These are phyloP conservation scores for Whitmania pigra DNA, from an alignment of 1,140 invertebrate genomes.

Conservation along the genomic window DNA sequence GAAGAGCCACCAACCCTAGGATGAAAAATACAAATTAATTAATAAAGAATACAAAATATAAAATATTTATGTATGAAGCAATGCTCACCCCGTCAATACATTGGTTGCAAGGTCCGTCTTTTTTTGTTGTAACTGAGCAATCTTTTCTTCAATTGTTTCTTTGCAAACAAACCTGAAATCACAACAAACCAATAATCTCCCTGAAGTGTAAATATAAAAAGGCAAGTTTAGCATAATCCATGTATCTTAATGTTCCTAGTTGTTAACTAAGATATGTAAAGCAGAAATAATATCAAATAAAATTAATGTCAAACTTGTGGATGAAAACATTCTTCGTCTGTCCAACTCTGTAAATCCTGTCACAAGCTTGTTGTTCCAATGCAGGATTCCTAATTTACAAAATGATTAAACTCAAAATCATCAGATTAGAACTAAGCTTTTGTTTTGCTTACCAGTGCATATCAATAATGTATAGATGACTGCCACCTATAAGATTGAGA, in stretches of 20 bases:
- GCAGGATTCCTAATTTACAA: slow-evolving; percentile 59
- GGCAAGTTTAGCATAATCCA: not conserved
- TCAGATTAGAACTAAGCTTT: not conserved
- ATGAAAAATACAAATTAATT: too few species aligned
- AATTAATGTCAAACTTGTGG: slow-evolving; percentile 57
- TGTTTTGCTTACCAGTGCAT: slow-evolving; percentile 60
- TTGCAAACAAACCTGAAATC: slow-evolving; percentile 59
- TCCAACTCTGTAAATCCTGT: slow-evolving; percentile 76
- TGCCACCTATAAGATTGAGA: slow-evolving; percentile 74
- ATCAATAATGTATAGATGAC: slow-evolving; percentile 76
- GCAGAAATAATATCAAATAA: not conserved
- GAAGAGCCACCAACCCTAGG: too few species aligned
- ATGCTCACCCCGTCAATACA: slow-evolving; percentile 44
- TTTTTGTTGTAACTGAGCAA: slow-evolving; percentile 61
- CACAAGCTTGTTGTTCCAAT: slow-evolving; percentile 76
- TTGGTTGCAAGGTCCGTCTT: slow-evolving; percentile 66
- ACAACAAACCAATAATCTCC: slow-evolving; percentile 22
- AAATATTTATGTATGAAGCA: too few species aligned
- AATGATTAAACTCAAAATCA: not conserved
- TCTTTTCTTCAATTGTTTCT: slow-evolving; percentile 72
- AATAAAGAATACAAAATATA: too few species aligned
- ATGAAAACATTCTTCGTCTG: slow-evolving; percentile 67
- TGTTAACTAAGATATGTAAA: not conserved
- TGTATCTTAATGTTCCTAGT: not conserved
- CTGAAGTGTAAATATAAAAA: not conserved